Conservation (phyloP, 1,140 invertebrate genomes). For the Dreissena polymorpha region DNA sequence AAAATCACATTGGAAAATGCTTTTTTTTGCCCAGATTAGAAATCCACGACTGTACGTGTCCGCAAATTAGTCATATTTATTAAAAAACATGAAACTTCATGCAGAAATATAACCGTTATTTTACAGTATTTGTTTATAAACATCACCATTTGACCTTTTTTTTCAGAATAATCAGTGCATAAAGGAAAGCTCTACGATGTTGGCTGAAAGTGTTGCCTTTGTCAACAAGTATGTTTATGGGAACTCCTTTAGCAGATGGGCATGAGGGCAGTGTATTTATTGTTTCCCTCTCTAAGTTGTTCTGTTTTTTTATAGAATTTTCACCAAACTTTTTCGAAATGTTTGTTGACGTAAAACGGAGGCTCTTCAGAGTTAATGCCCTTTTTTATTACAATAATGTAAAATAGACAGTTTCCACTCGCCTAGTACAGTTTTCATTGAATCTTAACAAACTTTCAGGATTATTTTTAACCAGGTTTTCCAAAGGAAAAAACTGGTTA, state of each 20-base stretch:
- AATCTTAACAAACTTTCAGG: too few relatives aligned
- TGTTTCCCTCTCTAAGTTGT: not conserved
- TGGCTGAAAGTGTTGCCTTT: slow-evolving; percentile 31
- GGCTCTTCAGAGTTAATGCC: not conserved
- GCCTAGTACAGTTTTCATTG: too few relatives aligned
- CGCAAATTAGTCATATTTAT: too few relatives aligned
- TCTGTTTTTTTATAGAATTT: not conserved
- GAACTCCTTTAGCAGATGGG: not conserved
- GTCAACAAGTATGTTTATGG: slow-evolving; percentile 11
- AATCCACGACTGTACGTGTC: too few relatives aligned
- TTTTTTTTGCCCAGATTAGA: not conserved
- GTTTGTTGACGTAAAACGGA: not conserved
- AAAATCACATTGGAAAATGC: not conserved
- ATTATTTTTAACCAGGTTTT: too few relatives aligned
- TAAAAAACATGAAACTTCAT: not conserved
- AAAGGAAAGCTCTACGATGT: slow-evolving; percentile 7
- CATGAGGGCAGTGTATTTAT: not conserved
- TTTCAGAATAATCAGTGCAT: not conserved
- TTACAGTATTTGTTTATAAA: not conserved
- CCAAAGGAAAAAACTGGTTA: too few relatives aligned
- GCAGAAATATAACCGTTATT: too few relatives aligned
- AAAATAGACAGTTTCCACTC: too few relatives aligned
- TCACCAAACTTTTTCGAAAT: not conserved
- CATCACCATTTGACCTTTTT: not conserved
- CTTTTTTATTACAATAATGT: too few relatives aligned